Base-by-base conservation (phyloP, 2,113 vertebrate genomes). In the Camelus dromedarius region DNA sequence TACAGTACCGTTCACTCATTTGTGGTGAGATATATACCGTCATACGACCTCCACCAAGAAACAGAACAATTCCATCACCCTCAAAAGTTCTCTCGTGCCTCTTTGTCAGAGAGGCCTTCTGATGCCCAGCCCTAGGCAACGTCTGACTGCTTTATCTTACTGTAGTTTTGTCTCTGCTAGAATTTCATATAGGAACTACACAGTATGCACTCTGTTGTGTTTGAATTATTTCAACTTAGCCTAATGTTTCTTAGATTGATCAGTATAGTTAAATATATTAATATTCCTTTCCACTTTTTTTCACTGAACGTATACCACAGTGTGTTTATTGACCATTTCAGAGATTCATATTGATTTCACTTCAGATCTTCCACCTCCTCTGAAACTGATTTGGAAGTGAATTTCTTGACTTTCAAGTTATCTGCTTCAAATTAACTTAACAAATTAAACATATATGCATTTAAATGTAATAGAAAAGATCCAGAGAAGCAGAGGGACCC, bases 391-490 rank as follows among this genome's bases (percentile, higher is more conserved):
- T 90, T 54, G 52, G 9, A 73, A 80, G 26, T 91, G 48, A 95
- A 85, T 79, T 93, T 20, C 50, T 69, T 66, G 26, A 82, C n/a
- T 70, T 90, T 69, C 46, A 83, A 90, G 38, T 8, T 73, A 13
- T 93, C 60, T 85, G 28, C 18, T 42, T 18, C 50, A 72, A 90
- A 92, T 42, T 42, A 92, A 24, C 11, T 46, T 73, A 48, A 14
- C 76, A 32, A 67, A 83, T 77, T 93, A 93, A 73, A 70, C 22
- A 75, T n/a, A 83, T 42, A 10, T 89, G 48, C 38, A 54, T 85
- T 95, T 85, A 91, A 94, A 92, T 75, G 14, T 75, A 83, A 75
- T 64, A 62, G 77, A 93, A 93, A 96, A 91, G 1, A 42, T 38
- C 8, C 77, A 86, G 46, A 66, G 42, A 70, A 86, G 42, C 19